Base-by-base conservation (phyloP, 2,888 invertebrate species). In the Cheilosia vulpina region DNA sequence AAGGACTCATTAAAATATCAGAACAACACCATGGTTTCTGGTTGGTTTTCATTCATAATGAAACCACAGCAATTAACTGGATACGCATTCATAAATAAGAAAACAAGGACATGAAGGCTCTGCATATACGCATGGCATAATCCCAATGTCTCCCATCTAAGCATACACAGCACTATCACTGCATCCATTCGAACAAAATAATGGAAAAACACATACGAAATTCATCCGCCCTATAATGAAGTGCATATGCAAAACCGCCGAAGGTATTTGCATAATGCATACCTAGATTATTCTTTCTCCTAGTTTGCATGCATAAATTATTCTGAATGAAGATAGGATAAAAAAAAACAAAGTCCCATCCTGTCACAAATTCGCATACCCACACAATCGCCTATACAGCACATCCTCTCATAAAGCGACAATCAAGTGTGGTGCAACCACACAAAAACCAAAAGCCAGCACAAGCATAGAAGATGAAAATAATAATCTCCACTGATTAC, bases 401-500 rank as follows among this genome's bases (percentile, higher is more conserved):
- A 73, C 57, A 66, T 43, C 43, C 27, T 9, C 17, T 19, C 47
- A 17, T 19, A 47, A 17, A 66, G 53, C 53, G 50, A 83, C 82
- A 83, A 83, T 78, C 78, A 80, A 55, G 55, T 80, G 73, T 73
- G 83, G 79, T 69, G 19, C 52, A 19, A 73, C 73, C 78, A 58
- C 66, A 83, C 21, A 68, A 62, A 55, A 71, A 43, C 53, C 47
- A 65, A 81, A 55, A 68, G 58, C 11, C 47, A 57, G 47, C 79
- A 69, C 3, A 34, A 34, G 34, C 38, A 45, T 66, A 55, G 57
- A 66, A 72, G 84, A 83, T 80, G 81, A 81, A 81, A 81, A 85
- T 81, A 85, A 85, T 85, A 85, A 85, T 81, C 81, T 81, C 58
- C 68, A 73, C 85, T 85, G 85, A 81, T 81, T 85, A 81, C 85